phyloP scores from a whole-genome alignment of 2,113 vertebrate species.

The Pungitius pungitius region DNA sequence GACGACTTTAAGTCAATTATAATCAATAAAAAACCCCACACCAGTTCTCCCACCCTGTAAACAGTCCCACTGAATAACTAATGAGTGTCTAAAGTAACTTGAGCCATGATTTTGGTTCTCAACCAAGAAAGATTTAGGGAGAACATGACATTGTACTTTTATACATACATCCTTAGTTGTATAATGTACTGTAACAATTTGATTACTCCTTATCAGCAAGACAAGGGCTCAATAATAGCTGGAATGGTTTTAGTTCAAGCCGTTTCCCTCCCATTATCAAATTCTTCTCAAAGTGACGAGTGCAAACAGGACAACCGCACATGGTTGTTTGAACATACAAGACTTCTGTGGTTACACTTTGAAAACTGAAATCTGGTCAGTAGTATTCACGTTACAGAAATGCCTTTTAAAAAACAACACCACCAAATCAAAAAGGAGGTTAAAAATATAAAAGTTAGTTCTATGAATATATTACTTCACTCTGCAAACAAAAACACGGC shows the following conservation, averaged over 20 bases:
- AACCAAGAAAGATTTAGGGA: slow-evolving; percentile 1
- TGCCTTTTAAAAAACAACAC: slow-evolving; percentile 43
- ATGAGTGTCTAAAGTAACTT: slow-evolving; percentile 5
- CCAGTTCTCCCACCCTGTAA: slow-evolving; percentile 20
- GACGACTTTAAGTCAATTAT: slow-evolving; percentile 40
- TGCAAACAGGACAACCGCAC: slow-evolving; percentile 60
- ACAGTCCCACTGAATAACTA: background rate
- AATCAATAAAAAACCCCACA: slow-evolving; percentile 13
- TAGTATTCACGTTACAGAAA: slow-evolving; percentile 38
- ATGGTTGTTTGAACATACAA: slow-evolving; percentile 5
- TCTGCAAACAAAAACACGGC: slow-evolving; percentile 34
- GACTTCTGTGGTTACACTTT: slow-evolving; percentile 8
- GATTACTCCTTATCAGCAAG: background rate
- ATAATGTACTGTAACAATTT: background rate
- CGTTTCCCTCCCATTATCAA: slow-evolving; percentile 12
- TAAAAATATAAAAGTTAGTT: slow-evolving; percentile 42
- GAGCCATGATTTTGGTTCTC: slow-evolving; percentile 22
- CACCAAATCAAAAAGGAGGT: slow-evolving; percentile 23
- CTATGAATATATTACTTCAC: slow-evolving; percentile 55
- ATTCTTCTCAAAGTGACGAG: slow-evolving; percentile 71
- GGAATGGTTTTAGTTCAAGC: slow-evolving; percentile 25
- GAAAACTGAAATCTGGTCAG: slow-evolving; percentile 48
- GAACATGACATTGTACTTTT: slow-evolving; percentile 6
- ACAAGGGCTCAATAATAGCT: slow-evolving; percentile 10
- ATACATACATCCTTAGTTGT: background rate